Percentiles rank a stretch among this genome's conserved stretches.
These are phyloP conservation scores for Sebastes miniatus DNA, from an alignment of 2,797 vertebrate species.

Conservation along the genomic window DNA sequence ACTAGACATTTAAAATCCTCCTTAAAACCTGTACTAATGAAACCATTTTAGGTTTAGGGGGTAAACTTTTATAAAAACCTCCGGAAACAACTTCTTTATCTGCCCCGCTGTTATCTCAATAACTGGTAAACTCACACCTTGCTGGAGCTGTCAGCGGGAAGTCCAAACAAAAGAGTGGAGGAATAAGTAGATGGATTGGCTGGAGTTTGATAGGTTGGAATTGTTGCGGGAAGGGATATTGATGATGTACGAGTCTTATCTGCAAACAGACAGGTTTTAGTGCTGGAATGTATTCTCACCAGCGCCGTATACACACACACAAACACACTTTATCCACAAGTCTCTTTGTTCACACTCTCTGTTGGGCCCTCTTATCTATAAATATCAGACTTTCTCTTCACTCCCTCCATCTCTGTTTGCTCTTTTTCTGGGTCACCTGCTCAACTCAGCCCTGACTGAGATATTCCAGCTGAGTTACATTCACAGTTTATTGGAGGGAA, in stretches of 20 bases:
- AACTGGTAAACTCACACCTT: neutral
- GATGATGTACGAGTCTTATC: slow-evolving; percentile 63
- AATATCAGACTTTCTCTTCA: slow-evolving; percentile 71
- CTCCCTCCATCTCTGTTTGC: slow-evolving; percentile 62
- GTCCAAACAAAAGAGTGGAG: neutral
- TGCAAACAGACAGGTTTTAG: slow-evolving; percentile 59
- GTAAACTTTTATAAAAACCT: neutral
- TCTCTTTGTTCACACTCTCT: slow-evolving; percentile 57
- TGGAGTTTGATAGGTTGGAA: slow-evolving; percentile 38
- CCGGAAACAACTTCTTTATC: neutral
- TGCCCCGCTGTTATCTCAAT: slow-evolving; percentile 13
- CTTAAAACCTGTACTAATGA: neutral
- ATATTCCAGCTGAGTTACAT: slow-evolving; percentile 71
- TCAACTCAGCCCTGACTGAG: slow-evolving; percentile 66
- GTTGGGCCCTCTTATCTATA: slow-evolving; percentile 79
- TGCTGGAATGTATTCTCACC: slow-evolving; percentile 42
- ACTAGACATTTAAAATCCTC: neutral
- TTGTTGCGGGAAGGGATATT: slow-evolving; percentile 31
- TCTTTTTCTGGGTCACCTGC: slow-evolving; percentile 83
- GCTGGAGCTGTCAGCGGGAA: neutral
- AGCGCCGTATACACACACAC: slow-evolving; percentile 1
- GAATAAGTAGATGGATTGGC: slow-evolving; percentile 35
- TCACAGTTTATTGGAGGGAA: slow-evolving; percentile 47
- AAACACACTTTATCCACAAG: slow-evolving; percentile 47
- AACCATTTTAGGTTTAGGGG: neutral